Conservation (phyloP, 2,888 invertebrate genomes). For the Bedellia somnulentella region DNA sequence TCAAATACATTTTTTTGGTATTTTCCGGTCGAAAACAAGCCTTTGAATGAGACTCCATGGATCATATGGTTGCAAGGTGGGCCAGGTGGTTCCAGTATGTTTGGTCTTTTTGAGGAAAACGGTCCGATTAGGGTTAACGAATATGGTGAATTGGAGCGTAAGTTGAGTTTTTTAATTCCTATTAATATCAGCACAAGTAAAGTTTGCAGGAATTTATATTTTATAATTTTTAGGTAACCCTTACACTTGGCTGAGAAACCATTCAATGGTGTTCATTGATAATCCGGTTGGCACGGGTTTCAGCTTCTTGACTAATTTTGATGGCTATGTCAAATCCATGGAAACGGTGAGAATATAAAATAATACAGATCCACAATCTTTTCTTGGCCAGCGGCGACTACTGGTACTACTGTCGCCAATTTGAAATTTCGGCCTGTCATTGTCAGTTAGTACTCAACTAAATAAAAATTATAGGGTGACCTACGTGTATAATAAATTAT, state of each 20-base stretch:
- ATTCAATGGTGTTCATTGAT: constrained; percentile 65
- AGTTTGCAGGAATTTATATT: too few relatives aligned
- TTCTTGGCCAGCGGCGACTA: too few relatives aligned
- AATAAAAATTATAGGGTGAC: too few relatives aligned
- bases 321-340: constrained; percentile 42
- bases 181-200: too few relatives aligned
- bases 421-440: too few relatives aligned
- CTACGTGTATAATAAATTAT: too few relatives aligned
- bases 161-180: too few relatives aligned
- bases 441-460: too few relatives aligned
- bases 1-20: constrained; percentile 77
- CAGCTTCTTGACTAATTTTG: constrained; percentile 57
- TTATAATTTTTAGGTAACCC: constrained; percentile 16
- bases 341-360: constrained; percentile 24
- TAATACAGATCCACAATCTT: neutral
- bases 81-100: constrained; percentile 63
- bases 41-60: constrained; percentile 39
- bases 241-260: constrained; percentile 55
- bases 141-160: constrained; percentile 1
- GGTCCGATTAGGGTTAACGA: constrained; percentile 5
- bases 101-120: constrained; percentile 6
- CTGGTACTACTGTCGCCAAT: too few relatives aligned
- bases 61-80: constrained; percentile 80
- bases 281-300: constrained; percentile 67
- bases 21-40: constrained; percentile 44